Evolutionary conservation across 2,113 vertebrate genomes (phyloP), one percentile per base, ranked within the genome.

Genomic region (Dipodomys stephensi): DNA sequence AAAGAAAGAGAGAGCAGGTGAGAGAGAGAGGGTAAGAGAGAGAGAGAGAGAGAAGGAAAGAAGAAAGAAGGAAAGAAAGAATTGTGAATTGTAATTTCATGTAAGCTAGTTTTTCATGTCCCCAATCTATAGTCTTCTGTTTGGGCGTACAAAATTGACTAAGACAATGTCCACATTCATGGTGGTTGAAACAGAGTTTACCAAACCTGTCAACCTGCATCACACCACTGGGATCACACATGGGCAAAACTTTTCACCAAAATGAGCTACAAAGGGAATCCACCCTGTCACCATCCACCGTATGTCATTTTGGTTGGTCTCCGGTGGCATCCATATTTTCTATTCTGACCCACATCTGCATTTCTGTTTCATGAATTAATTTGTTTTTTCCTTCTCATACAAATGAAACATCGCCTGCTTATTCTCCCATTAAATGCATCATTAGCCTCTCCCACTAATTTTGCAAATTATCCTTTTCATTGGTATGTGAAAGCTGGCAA

Each of bases 361-460:
- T 68, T 85, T 95, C 62, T 77, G 44, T 83, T 83, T 80, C 92
- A 79, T 83, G 74, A 93, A 73, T 93, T 35, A 80, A 95, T 93
- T 27, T 87, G 77, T 87, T 93, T 96, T 53, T 96, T 90, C 57
- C 87, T 19, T 80, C 83, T 81, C 81, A 83, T 80, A 91, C 79
- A 94, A 93, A 87, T n/a, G 84, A 94, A 94, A 69, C 60, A 82
- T 68, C 91, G 83, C 71, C 87, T 90, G 84, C 74, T 94, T 79
- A 67, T 93, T 95, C 82, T 94, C 44, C 95, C 83, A 95, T 90
- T 93, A 95, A 96, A 44, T 68, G 83, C 78, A 93, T 49, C 68
- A 79, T 91, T 94, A 95, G 67, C 57, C 35, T 28, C 62, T 71
- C 62, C 69, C 23, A 30, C 74, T 64, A 90, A 90, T 91, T 92